Base-by-base conservation (phyloP, 92 coral and sea anemone genomes). In the Bergia puertoricense region DNA sequence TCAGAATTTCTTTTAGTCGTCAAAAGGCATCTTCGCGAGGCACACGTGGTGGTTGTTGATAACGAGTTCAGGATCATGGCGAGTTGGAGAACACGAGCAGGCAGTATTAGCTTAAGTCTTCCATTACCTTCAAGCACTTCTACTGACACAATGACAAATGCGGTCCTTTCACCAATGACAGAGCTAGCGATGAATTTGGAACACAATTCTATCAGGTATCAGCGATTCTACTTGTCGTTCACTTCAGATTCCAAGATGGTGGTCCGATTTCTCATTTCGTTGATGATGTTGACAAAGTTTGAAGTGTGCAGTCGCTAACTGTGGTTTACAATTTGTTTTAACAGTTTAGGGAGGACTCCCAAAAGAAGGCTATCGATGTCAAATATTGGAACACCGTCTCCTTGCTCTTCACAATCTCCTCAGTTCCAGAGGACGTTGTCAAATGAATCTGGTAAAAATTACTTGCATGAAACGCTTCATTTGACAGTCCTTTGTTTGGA, bases 111-210 rank as follows among this genome's bases (percentile, higher is more conserved):
- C 80, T 94, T 93, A 79, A 92, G 92, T 41, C 92, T 93, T 74
- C 91, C 95, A 85, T 85, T 72, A 80, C 77, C 94, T 86, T 75
- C 90, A 73, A 89, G 88, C 54, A 81, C 90, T 82, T 81, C 94
- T 9, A 56, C 88, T 62, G 96, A 95, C 81, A 85, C 88, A 39
- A 91, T 88, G 50, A 91, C 98, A 76, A 90, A 88, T 82, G 95
- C 95, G 42, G 96, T 95, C 54, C 96, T 96, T 89, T 97, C 99
- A 62, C 99, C 99, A 45, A 93, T 97, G 88, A 93, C 99, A 48
- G 96, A 97, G 94, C 86, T 97, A 41, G 91, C 99, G 46, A 91
- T 90, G 92, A 97, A 93, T 90, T 86, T 95, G 56, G 97, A 97
- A 81, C 91, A 91, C 90, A 97, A 92, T 80, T 94, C 94, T 78